phyloP scores from a whole-genome alignment of 2,113 vertebrate genomes.

The Limanda limanda region DNA sequence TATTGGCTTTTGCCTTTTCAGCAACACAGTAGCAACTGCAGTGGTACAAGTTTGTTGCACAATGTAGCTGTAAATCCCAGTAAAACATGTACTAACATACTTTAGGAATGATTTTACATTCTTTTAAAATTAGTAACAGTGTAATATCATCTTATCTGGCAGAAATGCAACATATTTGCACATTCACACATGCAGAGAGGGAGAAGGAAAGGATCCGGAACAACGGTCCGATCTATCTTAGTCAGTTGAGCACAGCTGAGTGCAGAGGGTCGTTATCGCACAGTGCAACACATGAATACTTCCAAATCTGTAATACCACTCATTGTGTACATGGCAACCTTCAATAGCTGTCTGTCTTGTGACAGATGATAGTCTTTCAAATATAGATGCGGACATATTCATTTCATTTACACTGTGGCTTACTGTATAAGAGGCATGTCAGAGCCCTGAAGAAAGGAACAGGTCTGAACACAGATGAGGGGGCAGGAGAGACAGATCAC shows the following conservation, averaged over 20 bases:
- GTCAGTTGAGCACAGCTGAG: conserved; percentile 47
- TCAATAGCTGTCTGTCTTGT: conserved; percentile 27
- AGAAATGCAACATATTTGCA: not conserved
- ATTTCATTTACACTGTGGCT: conserved; percentile 22
- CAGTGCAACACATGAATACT: conserved; percentile 31
- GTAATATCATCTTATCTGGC: not conserved
- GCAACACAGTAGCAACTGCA: no score
- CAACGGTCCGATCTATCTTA: conserved; percentile 60
- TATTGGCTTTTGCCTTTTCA: no score
- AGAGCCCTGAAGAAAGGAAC: no score
- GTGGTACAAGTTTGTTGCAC: no score
- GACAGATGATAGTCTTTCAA: conserved; percentile 27
- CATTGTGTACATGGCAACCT: conserved; percentile 31
- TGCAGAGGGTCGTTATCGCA: conserved; percentile 48
- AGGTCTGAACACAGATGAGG: no score
- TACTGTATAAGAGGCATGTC: not conserved
- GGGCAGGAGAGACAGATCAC: no score
- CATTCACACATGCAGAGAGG: not conserved
- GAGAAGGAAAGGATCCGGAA: conserved; percentile 6
- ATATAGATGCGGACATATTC: not conserved
- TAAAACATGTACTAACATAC: no score
- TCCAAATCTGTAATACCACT: conserved; percentile 25
- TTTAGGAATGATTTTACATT: no score
- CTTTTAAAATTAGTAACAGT: not conserved
- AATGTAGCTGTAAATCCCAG: no score